A percentile compares a stretch with the other conserved stretches of the same genome.
phyloP scores from a whole-genome alignment of 92 coral and sea anemone genomes.

The Siderastrea radians region DNA sequence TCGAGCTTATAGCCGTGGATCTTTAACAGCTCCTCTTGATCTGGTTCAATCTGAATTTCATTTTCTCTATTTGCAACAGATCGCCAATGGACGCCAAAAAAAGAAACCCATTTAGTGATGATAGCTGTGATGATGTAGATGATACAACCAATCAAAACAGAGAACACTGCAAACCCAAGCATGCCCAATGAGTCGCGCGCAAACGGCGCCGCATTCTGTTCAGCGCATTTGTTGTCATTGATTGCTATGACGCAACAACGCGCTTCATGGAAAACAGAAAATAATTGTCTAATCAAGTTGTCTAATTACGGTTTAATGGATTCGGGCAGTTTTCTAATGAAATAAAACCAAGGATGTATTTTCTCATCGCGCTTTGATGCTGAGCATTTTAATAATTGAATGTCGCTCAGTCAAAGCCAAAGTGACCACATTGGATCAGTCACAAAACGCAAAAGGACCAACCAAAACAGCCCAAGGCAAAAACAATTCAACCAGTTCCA shows the following conservation, averaged over 20 bases:
- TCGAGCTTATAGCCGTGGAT: slow-evolving; percentile 79
- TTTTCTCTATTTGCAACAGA: background rate
- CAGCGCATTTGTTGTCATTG: background rate
- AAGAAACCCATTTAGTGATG: background rate
- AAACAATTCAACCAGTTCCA: too few species aligned
- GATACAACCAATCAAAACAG: slow-evolving; percentile 38
- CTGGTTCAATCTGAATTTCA: slow-evolving; percentile 7
- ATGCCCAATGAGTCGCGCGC: slow-evolving; percentile 11
- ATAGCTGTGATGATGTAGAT: slow-evolving; percentile 6
- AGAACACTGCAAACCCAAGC: slow-evolving; percentile 20
- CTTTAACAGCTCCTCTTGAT: slow-evolving; percentile 31
- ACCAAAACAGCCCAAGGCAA: too few species aligned
- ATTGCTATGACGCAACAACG: background rate
- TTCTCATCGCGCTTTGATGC: too few species aligned
- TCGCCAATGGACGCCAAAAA: background rate
- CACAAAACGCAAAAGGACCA: too few species aligned
- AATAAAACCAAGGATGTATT: too few species aligned
- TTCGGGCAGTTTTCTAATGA: too few species aligned
- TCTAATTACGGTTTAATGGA: background rate
- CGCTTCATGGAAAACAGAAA: background rate
- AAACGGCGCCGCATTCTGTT: slow-evolving; percentile 10
- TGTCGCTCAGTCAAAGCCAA: too few species aligned
- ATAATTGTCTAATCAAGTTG: background rate
- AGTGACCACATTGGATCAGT: too few species aligned
- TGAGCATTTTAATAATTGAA: too few species aligned